These are phyloP conservation scores for Lepeophtheirus salmonis DNA, from an alignment of 1,140 invertebrate genomes.

Conservation along the genomic window DNA sequence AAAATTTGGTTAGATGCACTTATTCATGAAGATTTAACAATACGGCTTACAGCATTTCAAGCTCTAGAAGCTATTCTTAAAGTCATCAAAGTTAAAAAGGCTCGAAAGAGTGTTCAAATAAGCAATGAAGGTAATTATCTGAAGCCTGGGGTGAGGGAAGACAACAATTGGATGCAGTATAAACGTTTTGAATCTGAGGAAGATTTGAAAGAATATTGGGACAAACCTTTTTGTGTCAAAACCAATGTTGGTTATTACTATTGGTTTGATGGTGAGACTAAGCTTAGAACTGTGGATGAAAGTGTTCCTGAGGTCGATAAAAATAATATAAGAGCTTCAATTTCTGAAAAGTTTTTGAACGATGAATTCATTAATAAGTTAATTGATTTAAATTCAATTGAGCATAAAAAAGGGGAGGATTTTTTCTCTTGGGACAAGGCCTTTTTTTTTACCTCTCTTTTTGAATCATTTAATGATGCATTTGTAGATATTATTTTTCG, in stretches of 20 bases:
- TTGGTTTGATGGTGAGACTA: background rate
- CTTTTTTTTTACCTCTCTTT: conserved; percentile 4
- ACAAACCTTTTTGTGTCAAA: conserved; percentile 14
- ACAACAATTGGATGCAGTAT: conserved; percentile 13
- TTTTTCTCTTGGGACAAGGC: conserved; percentile 15
- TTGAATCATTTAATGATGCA: conserved; percentile 2
- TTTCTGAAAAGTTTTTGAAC: background rate
- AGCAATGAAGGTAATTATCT: background rate
- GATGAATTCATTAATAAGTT: conserved; percentile 6
- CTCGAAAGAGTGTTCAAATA: background rate
- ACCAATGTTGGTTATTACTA: conserved; percentile 6
- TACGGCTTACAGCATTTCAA: background rate
- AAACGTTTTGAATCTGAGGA: background rate
- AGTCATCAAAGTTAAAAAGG: background rate
- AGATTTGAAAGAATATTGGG: conserved; percentile 11
- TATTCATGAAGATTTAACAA: background rate
- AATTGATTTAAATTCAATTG: conserved; percentile 13
- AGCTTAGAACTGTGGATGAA: background rate
- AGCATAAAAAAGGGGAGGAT: conserved; percentile 18
- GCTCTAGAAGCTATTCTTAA: conserved; percentile 4
- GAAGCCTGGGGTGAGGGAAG: conserved; percentile 8
- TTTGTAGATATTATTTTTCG: conserved; percentile 4
- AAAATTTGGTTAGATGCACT: conserved; percentile 7
- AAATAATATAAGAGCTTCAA: background rate
- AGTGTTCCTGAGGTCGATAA: background rate